A percentile compares a stretch with the other conserved stretches of the same genome.
phyloP scores from a whole-genome alignment of 1,140 invertebrate genomes.

The Spodoptera frugiperda region DNA sequence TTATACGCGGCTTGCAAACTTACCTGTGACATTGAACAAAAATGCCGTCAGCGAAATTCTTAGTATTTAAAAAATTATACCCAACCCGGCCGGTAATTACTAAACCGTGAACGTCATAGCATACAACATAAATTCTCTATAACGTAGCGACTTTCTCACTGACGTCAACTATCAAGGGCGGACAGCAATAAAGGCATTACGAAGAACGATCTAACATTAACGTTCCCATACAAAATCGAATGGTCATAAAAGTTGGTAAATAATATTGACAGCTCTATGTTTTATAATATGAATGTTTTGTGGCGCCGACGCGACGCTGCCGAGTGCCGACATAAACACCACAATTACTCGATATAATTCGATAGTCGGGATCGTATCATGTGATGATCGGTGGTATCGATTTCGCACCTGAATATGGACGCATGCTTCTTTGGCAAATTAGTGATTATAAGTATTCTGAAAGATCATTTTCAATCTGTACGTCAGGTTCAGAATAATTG shows the following conservation, averaged over 20 bases:
- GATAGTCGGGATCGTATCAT: slow-evolving; percentile 36
- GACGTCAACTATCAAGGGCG: slow-evolving; percentile 36
- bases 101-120: slow-evolving; percentile 15
- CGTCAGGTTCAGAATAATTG: too few species aligned
- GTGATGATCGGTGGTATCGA: slow-evolving; percentile 35
- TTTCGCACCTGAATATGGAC: slow-evolving; percentile 39
- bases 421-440: slow-evolving; percentile 24
- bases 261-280: slow-evolving; percentile 45
- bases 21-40: slow-evolving; percentile 10
- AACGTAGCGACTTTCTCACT: slow-evolving; percentile 35
- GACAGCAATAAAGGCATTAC: slow-evolving; percentile 39
- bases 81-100: slow-evolving; percentile 5
- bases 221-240: slow-evolving; percentile 43
- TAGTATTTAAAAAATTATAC: slow-evolving; percentile 21
- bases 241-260: slow-evolving; percentile 44
- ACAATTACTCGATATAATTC: slow-evolving; percentile 46
- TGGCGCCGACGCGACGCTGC: slow-evolving; percentile 50
- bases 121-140: slow-evolving; percentile 12
- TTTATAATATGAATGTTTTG: slow-evolving; percentile 44
- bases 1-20: not conserved
- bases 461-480: not conserved
- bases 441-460: slow-evolving; percentile 21
- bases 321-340: slow-evolving; percentile 37
- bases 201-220: slow-evolving; percentile 44
- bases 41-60: slow-evolving; percentile 21